phyloP scores from a whole-genome alignment of 2,888 invertebrate genomes.

The Phorcus lineatus region DNA sequence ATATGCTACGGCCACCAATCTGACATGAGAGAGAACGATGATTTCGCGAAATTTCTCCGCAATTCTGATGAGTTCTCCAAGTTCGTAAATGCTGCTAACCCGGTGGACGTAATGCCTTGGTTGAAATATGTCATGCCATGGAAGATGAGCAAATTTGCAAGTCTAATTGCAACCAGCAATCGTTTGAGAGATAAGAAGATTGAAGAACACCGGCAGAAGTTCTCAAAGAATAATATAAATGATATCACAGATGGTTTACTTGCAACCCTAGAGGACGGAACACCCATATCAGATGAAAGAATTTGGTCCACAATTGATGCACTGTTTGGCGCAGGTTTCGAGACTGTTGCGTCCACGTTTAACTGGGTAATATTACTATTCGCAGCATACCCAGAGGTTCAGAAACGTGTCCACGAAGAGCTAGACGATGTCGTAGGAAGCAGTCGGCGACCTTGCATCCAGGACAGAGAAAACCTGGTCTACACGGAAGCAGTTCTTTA shows the following conservation, averaged over 20 bases:
- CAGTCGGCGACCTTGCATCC: slow-evolving; percentile 33
- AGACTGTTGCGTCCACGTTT: slow-evolving; percentile 49
- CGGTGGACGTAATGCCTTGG: slow-evolving; percentile 52
- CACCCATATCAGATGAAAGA: not conserved
- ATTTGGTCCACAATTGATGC: slow-evolving; percentile 34
- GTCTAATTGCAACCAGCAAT: not conserved
- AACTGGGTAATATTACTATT: slow-evolving; percentile 49
- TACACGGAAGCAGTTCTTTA: slow-evolving; percentile 49
- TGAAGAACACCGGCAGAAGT: slow-evolving; percentile 42
- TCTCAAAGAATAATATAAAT: slow-evolving; percentile 36
- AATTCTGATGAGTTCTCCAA: slow-evolving; percentile 23
- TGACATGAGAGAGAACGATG: slow-evolving; percentile 33
- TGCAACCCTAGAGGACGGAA: not conserved
- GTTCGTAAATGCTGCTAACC: slow-evolving; percentile 43
- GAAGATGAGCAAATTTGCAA: slow-evolving; percentile 8
- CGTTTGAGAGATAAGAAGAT: slow-evolving; percentile 6
- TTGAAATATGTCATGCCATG: slow-evolving; percentile 41
- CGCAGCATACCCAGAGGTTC: slow-evolving; percentile 46
- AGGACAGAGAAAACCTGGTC: slow-evolving; percentile 41
- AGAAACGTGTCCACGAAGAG: slow-evolving; percentile 50
- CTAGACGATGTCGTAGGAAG: slow-evolving; percentile 48
- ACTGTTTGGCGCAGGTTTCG: slow-evolving; percentile 55
- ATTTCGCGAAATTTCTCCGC: slow-evolving; percentile 27
- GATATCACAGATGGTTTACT: slow-evolving; percentile 53
- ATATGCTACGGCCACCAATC: slow-evolving; percentile 38